Percentiles rank a stretch among this genome's conserved stretches.
These are phyloP conservation scores for Syritta pipiens DNA, from an alignment of 2,888 invertebrate genomes.

Conservation along the genomic window DNA sequence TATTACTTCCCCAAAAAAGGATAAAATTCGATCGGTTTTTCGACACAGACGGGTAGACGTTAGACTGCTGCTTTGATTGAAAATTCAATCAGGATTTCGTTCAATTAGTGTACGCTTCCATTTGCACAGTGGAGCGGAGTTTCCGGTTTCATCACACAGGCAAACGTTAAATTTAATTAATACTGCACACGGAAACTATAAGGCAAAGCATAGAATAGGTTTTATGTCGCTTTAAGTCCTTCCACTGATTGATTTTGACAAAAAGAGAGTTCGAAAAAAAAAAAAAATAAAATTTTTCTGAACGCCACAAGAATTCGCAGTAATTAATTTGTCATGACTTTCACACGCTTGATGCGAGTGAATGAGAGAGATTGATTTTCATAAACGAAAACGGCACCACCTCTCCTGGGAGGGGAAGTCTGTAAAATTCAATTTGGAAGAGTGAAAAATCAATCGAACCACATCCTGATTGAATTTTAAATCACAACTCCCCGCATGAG, in stretches of 20 bases:
- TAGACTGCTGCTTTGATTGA: background rate
- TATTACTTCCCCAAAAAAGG: conserved; percentile 14
- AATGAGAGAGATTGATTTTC: too few species aligned
- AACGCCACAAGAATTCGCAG: too few species aligned
- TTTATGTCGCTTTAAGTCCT: too few species aligned
- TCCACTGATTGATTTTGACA: background rate
- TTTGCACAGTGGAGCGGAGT: too few species aligned
- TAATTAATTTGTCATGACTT: too few species aligned
- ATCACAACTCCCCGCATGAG: background rate
- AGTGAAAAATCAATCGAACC: conserved; percentile 11
- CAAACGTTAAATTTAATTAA: conserved; percentile 8
- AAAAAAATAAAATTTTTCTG: too few species aligned
- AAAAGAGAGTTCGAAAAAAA: too few species aligned
- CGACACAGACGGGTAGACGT: background rate
- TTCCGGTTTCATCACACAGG: background rate
- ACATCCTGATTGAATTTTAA: conserved; percentile 36
- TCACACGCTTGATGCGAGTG: too few species aligned
- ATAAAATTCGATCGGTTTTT: conserved; percentile 15
- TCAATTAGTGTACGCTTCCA: conserved; percentile 11
- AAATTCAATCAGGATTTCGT: conserved; percentile 15
- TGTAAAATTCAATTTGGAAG: conserved; percentile 26
- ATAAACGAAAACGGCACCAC: too few species aligned
- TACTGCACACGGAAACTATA: background rate
- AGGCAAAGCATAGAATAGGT: too few species aligned
- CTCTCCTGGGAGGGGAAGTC: too few species aligned